Percentiles rank a stretch among this genome's conserved stretches.
Evolutionary conservation across 2,113 vertebrate species (phyloP).

Genomic region (Hippocampus guttulatus): DNA sequence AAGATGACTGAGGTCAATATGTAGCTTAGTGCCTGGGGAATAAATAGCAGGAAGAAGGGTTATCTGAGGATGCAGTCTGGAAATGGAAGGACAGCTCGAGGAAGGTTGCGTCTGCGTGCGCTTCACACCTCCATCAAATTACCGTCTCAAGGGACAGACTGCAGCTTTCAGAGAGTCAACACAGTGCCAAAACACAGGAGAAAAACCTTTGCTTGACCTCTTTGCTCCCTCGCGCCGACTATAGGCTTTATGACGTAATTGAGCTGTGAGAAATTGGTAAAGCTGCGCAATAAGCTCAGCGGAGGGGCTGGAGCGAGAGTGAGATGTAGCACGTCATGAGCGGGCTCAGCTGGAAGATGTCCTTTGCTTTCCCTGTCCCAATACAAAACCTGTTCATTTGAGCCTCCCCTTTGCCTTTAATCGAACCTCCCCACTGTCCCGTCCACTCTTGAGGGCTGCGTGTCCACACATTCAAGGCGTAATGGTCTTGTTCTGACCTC

Average conservation of each 20-base stretch:
- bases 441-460: conserved; percentile 8
- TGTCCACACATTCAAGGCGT: conserved; percentile 2
- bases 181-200: conserved; percentile 2
- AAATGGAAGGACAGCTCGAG: conserved; percentile 17
- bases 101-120: background rate
- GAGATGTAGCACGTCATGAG: conserved; percentile 8
- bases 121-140: conserved; percentile 14
- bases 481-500: conserved; percentile 18
- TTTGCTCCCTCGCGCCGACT: background rate
- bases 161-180: conserved; percentile 11
- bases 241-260: conserved; percentile 12
- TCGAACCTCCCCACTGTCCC: conserved; percentile 29
- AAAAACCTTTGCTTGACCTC: conserved; percentile 24
- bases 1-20: conserved; percentile 36
- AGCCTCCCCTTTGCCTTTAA: conserved; percentile 15
- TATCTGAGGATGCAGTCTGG: conserved; percentile 1
- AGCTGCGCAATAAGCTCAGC: conserved; percentile 17
- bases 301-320: background rate
- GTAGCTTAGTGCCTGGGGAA: conserved; percentile 33
- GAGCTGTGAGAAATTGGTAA: conserved; percentile 24
- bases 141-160: conserved; percentile 1
- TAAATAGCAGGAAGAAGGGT: conserved; percentile 20
- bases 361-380: background rate
- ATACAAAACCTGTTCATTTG: conserved; percentile 22
- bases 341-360: conserved; percentile 38